Conservation (phyloP, 2,888 invertebrate genomes). For the Thereva nobilitata region DNA sequence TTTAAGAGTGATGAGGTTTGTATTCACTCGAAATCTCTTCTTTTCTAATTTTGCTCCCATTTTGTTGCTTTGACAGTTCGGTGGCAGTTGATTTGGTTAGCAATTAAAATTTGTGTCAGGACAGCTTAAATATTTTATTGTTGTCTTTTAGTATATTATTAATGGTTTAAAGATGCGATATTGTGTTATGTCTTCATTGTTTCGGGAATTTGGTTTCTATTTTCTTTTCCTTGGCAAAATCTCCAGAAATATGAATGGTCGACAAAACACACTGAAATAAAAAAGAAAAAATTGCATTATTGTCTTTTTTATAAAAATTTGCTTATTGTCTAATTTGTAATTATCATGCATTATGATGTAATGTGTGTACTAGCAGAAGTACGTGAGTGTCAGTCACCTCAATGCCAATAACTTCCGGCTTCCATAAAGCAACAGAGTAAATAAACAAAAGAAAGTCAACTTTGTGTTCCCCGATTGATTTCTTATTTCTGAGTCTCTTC, state of each 20-base stretch:
- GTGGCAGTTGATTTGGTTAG: slow-evolving; percentile 2
- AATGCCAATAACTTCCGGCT: neutral
- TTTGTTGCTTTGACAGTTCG: slow-evolving; percentile 24
- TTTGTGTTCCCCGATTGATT: neutral
- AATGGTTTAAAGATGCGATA: neutral
- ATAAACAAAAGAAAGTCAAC: neutral
- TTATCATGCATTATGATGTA: neutral
- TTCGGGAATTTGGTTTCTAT: slow-evolving; percentile 6
- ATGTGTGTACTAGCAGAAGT: neutral
- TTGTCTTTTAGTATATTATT: neutral
- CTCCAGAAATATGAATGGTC: neutral
- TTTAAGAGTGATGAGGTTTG: slow-evolving; percentile 76
- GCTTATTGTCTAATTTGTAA: neutral
- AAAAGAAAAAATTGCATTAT: neutral
- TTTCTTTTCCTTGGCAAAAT: neutral
- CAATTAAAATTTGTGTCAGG: slow-evolving; percentile 7
- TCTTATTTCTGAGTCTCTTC: neutral
- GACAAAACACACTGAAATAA: neutral
- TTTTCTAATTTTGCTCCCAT: slow-evolving; percentile 51
- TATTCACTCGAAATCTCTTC: slow-evolving; percentile 63
- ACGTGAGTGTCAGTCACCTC: neutral
- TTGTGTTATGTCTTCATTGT: slow-evolving; percentile 21
- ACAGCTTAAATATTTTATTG: neutral
- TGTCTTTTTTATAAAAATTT: neutral
- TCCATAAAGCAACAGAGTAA: neutral